Conservation (phyloP, 2,113 vertebrate genomes). For the Apteryx mantelli region DNA sequence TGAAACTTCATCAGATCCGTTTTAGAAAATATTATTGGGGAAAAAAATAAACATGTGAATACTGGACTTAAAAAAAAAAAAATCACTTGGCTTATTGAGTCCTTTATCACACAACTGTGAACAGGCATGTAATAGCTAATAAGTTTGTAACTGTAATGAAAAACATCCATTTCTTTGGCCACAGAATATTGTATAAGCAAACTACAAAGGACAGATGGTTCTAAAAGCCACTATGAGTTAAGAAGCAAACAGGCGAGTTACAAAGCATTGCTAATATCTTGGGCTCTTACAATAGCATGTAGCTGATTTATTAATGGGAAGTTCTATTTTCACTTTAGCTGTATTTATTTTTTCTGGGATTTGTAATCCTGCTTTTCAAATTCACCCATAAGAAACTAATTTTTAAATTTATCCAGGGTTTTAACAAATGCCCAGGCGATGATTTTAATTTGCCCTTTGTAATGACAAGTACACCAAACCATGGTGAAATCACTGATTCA, state of each 20-base stretch:
- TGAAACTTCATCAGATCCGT: not conserved
- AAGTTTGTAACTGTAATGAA: not conserved
- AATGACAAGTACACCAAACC: conserved; percentile 28
- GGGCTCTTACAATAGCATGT: not conserved
- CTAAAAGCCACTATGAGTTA: not conserved
- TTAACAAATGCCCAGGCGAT: conserved; percentile 68
- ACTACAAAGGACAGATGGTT: not conserved
- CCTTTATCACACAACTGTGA: not conserved
- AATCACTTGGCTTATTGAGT: not conserved
- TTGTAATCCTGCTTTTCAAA: not conserved
- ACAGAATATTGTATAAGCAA: not conserved
- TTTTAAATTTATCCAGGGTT: conserved; percentile 63
- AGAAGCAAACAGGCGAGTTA: not conserved
- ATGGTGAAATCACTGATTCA: conserved; percentile 52
- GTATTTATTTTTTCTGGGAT: not conserved
- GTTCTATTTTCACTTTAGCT: not conserved
- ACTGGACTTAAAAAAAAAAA: not conserved
- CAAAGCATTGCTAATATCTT: not conserved
- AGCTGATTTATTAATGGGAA: not conserved
- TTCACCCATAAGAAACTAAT: not conserved
- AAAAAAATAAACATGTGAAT: not conserved
- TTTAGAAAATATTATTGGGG: not conserved
- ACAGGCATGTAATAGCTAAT: not conserved
- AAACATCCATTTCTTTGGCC: not conserved
- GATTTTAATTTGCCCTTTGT: conserved; percentile 66